A percentile compares a stretch with the other conserved stretches of the same genome.
phyloP scores from a whole-genome alignment of 2,113 vertebrate genomes.

The Turdus rufiventris region DNA sequence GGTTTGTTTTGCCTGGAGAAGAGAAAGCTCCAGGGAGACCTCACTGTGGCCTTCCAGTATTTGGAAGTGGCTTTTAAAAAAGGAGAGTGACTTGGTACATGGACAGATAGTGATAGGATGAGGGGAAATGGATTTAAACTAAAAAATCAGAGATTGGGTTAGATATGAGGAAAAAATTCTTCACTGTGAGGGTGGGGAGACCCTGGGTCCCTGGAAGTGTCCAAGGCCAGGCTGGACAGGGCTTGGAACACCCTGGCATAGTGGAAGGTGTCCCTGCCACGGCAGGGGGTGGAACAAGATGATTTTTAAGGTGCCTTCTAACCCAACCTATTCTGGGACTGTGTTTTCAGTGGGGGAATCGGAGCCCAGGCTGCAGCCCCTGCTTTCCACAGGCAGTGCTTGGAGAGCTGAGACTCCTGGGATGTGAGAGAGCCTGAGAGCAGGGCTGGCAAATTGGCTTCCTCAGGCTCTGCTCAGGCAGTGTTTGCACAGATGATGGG shows the following conservation, averaged over 20 bases:
- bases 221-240: fast-evolving
- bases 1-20: not conserved
- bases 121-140: not conserved
- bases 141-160: not conserved
- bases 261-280: not conserved
- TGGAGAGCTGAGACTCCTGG: not conserved
- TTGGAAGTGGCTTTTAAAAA: not conserved
- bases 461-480: not conserved
- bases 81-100: not conserved
- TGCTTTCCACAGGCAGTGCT: not conserved
- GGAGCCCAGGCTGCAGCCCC: not conserved
- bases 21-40: not conserved
- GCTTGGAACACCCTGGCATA: fast-evolving
- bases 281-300: not conserved
- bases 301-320: not conserved
- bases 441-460: not conserved
- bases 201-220: not conserved
- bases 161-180: not conserved
- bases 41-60: not conserved
- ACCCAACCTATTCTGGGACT: not conserved
- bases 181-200: not conserved
- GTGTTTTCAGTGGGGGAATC: fast-evolving
- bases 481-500: not conserved
- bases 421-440: not conserved
- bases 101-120: not conserved